Base-by-base conservation (phyloP, 2,797 vertebrate genomes). In the Oryzias sinensis region DNA sequence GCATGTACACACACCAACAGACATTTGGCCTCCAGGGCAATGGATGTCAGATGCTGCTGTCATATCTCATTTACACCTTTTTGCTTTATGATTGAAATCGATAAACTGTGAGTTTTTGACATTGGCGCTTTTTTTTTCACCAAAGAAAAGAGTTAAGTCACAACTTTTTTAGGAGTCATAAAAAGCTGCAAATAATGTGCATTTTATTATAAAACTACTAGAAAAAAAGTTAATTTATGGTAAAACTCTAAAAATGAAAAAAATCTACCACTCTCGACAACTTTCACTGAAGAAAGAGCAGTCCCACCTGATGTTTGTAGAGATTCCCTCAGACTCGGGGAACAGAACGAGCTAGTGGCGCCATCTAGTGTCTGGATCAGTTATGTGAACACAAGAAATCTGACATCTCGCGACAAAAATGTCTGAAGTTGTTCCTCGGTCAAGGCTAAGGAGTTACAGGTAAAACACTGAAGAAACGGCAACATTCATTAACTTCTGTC, bases 51-150 rank as follows among this genome's bases (percentile, higher is more conserved):
- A 79, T 77, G 70, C 74, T 74, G 72, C 61, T 81, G 82, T 81
- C 80, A 71, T 72, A 70, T 76, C 76, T 86, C 81, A 77, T 89
- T 87, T 85, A 79, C 75, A 85, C 72, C 64, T 67, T 49, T 49
- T 70, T 76, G 52, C 52, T 50, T 41, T 66, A 46, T 70, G 77
- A 80, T 59, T 64, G 59, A 54, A 72, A 54, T 57, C 44, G 42
- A 64, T 58, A 49, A 49, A 62, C 43, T 20, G 44, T 62, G 40
- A 37, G n/a, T 61, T 55, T 66, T 71, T 68, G 33, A 60, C 33
- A 59, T 59, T 56, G 76, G 5, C 60, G 43, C 33, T 54, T 59
- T 49, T 29, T 58, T 65, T 51, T 14, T 65, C 55, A 45, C 14
- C 20, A 14, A 43, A 24, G 15, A 43, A 50, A 40, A 11, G 14